Conservation (phyloP, 2,113 vertebrate species). For the Rhineura floridana region DNA sequence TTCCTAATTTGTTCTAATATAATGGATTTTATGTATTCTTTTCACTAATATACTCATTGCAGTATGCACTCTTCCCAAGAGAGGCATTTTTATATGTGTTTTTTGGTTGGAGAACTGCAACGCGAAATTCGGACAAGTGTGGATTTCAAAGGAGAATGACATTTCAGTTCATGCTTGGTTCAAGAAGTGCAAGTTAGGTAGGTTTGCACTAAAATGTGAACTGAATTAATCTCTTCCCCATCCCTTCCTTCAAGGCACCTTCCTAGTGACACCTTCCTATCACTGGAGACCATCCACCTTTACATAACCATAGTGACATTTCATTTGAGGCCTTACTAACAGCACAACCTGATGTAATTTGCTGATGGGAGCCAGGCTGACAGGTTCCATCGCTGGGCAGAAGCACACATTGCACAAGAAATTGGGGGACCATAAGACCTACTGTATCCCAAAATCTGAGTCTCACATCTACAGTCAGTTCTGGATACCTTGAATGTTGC, state of each 20-base stretch:
- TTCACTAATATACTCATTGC: no score
- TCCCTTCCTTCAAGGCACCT: neutral
- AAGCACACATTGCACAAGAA: neutral
- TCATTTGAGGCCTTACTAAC: neutral
- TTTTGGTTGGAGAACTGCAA: no score
- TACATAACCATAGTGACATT: neutral
- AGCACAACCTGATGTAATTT: neutral
- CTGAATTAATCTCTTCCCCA: no score
- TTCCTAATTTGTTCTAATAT: no score
- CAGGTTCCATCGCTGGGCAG: neutral
- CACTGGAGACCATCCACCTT: slow-evolving; percentile 8
- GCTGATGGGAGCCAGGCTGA: neutral
- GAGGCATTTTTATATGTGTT: no score
- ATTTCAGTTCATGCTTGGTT: no score
- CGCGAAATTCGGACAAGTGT: no score
- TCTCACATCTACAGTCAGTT: neutral
- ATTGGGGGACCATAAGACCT: slow-evolving; percentile 10
- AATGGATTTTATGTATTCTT: no score
- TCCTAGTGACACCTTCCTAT: neutral
- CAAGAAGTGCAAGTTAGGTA: no score
- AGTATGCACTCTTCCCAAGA: no score
- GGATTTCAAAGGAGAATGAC: no score
- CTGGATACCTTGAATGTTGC: neutral
- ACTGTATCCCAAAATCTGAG: neutral
- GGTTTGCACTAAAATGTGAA: no score